phyloP scores from a whole-genome alignment of 2,888 invertebrate species.

The Arenicola marina region DNA sequence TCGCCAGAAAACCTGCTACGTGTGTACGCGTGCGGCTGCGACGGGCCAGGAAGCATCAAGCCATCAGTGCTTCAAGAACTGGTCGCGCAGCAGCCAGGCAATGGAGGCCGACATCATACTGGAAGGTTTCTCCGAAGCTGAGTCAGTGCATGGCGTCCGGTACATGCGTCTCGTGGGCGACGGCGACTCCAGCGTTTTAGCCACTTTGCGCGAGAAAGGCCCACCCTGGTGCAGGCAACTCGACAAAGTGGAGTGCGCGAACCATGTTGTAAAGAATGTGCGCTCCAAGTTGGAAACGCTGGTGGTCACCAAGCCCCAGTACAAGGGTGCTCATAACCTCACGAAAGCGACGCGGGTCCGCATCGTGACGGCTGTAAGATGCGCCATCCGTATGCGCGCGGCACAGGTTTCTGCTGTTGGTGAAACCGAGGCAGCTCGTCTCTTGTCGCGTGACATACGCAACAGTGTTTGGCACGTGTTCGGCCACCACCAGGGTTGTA shows the following conservation, averaged over 20 bases:
- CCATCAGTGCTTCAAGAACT: neutral
- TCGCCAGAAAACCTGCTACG: neutral
- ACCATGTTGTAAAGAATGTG: neutral
- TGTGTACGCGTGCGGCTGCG: neutral
- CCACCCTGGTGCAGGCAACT: neutral
- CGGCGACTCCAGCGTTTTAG: neutral
- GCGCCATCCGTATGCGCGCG: neutral
- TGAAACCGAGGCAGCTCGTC: neutral
- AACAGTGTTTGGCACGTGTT: neutral
- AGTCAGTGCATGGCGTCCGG: neutral
- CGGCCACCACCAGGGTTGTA: neutral
- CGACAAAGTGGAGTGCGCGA: neutral
- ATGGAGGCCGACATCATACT: slow-evolving; percentile 1
- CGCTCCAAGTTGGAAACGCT: neutral
- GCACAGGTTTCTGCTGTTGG: neutral
- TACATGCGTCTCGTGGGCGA: neutral
- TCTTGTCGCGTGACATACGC: neutral
- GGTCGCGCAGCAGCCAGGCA: neutral
- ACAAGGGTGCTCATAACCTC: neutral
- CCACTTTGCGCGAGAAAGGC: neutral
- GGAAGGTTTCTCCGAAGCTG: neutral
- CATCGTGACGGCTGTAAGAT: neutral
- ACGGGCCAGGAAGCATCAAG: neutral
- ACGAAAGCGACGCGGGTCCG: neutral
- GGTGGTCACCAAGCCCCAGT: neutral